Percentiles rank a stretch among this genome's conserved stretches.
Conservation (phyloP, 2,888 invertebrate genomes). For the Dolomedes plantarius region DNA sequence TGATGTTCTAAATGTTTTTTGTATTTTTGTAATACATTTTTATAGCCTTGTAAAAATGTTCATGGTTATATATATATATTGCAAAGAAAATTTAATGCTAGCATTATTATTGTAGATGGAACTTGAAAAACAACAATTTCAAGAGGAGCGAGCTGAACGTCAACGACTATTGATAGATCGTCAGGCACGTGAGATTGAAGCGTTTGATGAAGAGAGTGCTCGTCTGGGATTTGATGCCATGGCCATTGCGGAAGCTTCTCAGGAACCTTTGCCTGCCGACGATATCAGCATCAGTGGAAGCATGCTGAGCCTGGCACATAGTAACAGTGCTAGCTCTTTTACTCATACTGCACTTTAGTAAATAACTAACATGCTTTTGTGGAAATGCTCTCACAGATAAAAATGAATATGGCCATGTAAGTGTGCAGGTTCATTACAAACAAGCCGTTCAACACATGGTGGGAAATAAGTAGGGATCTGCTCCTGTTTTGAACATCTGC, state of each 20-base stretch:
- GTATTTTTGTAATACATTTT: no score
- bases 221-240: slow-evolving; percentile 92
- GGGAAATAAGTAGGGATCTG: slow-evolving; percentile 27
- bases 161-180: slow-evolving; percentile 91
- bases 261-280: slow-evolving; percentile 91
- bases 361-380: slow-evolving; percentile 40
- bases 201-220: slow-evolving; percentile 96
- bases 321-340: slow-evolving; percentile 86
- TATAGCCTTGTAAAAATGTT: no score
- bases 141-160: slow-evolving; percentile 92
- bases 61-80: no score
- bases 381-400: slow-evolving; percentile 30
- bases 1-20: no score
- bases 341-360: slow-evolving; percentile 74
- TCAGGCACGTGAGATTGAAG: slow-evolving; percentile 92
- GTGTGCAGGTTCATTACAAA: slow-evolving; percentile 30
- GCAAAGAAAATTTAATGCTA: no score
- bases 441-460: slow-evolving; percentile 59
- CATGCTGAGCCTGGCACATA: slow-evolving; percentile 93
- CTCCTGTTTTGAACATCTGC: background rate
- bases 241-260: slow-evolving; percentile 93
- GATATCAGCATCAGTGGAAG: slow-evolving; percentile 92
- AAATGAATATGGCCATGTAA: slow-evolving; percentile 27
- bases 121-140: slow-evolving; percentile 92
- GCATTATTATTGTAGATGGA: slow-evolving; percentile 84